These are phyloP conservation scores for Cladorhizidae sp. DNA, from an alignment of 37 sponge, comb jelly and placozoan genomes.

Conservation along the genomic window DNA sequence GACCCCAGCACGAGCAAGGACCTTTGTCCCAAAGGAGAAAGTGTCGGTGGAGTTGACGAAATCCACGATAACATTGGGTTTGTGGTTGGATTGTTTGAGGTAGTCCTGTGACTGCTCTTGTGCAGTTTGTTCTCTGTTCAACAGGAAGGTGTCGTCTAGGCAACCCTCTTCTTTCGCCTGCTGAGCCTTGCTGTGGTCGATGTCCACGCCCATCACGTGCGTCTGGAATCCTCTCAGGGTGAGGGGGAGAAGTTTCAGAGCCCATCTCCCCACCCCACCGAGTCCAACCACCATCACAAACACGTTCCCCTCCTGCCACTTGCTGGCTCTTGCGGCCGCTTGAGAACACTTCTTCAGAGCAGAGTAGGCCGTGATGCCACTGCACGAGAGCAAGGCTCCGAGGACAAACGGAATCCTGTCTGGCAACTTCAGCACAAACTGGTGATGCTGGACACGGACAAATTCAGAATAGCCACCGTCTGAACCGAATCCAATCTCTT, in stretches of 20 bases:
- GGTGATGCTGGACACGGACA: constrained; percentile 26
- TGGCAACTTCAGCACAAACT: constrained; percentile 13
- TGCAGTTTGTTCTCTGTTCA: background rate
- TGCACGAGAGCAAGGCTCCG: constrained; percentile 35
- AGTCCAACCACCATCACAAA: constrained; percentile 38
- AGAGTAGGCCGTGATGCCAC: constrained; percentile 37
- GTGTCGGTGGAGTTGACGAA: constrained; percentile 53
- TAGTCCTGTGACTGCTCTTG: constrained; percentile 1
- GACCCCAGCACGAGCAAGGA: constrained; percentile 13
- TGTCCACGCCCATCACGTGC: constrained; percentile 27
- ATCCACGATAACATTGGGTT: constrained; percentile 24
- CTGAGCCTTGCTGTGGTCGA: constrained; percentile 11
- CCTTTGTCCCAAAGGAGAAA: background rate
- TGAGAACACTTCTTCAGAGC: constrained; percentile 19
- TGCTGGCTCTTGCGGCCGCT: background rate
- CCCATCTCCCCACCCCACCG: constrained; percentile 47
- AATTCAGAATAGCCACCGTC: constrained; percentile 62
- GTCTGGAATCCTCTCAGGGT: background rate
- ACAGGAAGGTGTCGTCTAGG: constrained; percentile 16
- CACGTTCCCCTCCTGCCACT: background rate
- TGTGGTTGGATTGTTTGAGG: background rate
- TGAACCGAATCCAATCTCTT: constrained; percentile 23
- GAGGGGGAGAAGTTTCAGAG: constrained; percentile 13
- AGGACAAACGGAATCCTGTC: background rate
- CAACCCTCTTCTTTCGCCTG: background rate